Conservation (phyloP, 2,113 vertebrate species). For the Miniopterus natalensis region DNA sequence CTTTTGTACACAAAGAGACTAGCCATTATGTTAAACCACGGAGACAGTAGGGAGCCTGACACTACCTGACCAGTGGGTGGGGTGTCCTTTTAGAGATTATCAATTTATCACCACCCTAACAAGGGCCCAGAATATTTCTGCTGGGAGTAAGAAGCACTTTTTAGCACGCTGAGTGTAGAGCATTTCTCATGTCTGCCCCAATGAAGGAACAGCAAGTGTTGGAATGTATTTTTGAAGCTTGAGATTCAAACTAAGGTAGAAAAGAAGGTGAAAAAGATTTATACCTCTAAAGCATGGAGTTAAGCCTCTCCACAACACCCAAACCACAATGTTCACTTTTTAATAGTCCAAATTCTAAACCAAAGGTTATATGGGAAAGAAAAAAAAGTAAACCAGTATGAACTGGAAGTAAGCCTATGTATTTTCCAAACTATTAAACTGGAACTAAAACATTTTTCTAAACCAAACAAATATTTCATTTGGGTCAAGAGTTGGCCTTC, state of each 20-base stretch:
- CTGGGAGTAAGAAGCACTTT: not conserved
- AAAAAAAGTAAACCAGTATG: not conserved
- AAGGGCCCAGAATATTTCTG: not conserved
- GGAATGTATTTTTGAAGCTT: not conserved
- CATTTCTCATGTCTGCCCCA: not conserved
- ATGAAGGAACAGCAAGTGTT: not conserved
- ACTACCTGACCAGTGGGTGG: not conserved
- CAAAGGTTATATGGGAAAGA: not conserved
- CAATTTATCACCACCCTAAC: not conserved
- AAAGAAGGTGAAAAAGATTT: slow-evolving; percentile 21
- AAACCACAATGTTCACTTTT: slow-evolving; percentile 8
- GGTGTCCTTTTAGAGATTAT: not conserved
- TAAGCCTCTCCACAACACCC: not conserved
- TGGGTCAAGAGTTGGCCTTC: slow-evolving; percentile 49
- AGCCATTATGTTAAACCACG: not conserved
- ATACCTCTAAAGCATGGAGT: not conserved
- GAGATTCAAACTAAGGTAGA: slow-evolving; percentile 16
- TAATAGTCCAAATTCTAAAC: slow-evolving; percentile 34
- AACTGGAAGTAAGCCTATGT: not conserved
- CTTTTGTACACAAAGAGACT: slow-evolving; percentile 12
- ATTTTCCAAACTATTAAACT: slow-evolving; percentile 54
- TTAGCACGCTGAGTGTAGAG: not conserved
- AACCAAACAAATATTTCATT: slow-evolving; percentile 20
- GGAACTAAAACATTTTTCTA: not conserved
- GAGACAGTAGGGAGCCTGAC: not conserved